Evolutionary conservation across 2,113 vertebrate genomes (phyloP).

Genomic region (Sardina pilchardus): DNA sequence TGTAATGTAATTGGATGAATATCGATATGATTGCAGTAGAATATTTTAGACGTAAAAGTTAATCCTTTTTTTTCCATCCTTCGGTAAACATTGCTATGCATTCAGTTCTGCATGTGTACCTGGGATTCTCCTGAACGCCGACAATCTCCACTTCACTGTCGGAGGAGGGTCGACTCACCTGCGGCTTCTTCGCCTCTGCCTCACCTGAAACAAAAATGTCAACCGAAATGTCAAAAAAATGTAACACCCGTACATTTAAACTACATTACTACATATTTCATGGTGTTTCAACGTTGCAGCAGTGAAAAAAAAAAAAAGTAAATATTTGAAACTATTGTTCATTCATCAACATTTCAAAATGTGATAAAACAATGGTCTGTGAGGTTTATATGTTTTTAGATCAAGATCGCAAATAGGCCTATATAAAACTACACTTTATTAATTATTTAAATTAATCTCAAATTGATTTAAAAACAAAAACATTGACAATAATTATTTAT

Average conservation of each 20-base stretch:
- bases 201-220: conserved; percentile 72
- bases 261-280: not conserved
- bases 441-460: not conserved
- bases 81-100: not conserved
- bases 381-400: not conserved
- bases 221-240: not conserved
- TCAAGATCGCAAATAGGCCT: not conserved
- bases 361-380: not conserved
- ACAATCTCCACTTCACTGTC: conserved; percentile 98
- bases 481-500: not conserved
- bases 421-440: not conserved
- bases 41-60: too few species aligned
- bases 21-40: too few species aligned
- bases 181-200: conserved; percentile 77
- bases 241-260: not conserved
- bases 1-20: too few species aligned
- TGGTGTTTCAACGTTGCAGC: not conserved
- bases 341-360: not conserved
- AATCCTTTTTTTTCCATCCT: too few species aligned
- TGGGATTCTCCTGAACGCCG: conserved; percentile 90
- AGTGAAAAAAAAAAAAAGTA: not conserved
- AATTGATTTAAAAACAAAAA: not conserved
- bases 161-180: conserved; percentile 87
- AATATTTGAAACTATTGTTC: not conserved
- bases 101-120: conserved; percentile 68